phyloP scores from a whole-genome alignment of 2,113 vertebrate species.

The Siniperca knerii region DNA sequence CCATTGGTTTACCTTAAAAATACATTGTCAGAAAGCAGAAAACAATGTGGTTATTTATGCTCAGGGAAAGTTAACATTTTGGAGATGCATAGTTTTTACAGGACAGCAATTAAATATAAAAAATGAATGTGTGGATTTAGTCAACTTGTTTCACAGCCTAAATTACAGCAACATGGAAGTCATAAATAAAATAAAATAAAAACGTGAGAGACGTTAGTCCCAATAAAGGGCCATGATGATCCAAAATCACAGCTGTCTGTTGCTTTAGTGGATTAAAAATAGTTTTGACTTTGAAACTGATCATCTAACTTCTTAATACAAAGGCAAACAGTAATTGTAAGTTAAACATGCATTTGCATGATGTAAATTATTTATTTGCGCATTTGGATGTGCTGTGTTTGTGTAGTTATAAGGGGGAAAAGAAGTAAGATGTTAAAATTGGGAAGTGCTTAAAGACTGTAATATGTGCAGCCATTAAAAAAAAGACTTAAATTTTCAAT shows the following conservation, averaged over 20 bases:
- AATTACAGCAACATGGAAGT: background rate
- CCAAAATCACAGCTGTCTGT: constrained; percentile 13
- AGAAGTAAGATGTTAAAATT: background rate
- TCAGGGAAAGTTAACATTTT: constrained; percentile 3
- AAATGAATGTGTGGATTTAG: constrained; percentile 6
- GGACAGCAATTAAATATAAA: background rate
- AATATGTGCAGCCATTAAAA: background rate
- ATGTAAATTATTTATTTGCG: constrained; percentile 40
- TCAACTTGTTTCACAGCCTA: constrained; percentile 7
- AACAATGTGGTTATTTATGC: background rate
- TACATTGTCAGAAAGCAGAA: constrained; percentile 13
- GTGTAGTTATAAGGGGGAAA: background rate
- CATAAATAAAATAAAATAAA: background rate
- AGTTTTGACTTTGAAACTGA: constrained; percentile 5
- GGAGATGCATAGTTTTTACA: constrained; percentile 10
- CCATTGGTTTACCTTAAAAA: background rate
- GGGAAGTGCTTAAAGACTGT: background rate
- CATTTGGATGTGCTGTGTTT: background rate
- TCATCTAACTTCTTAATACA: constrained; percentile 15
- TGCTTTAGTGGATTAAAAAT: constrained; percentile 2
- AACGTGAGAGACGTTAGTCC: background rate
- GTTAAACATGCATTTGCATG: constrained; percentile 31
- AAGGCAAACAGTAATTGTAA: constrained; percentile 37
- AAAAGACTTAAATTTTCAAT: constrained; percentile 8
- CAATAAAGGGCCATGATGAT: background rate